Evolutionary conservation across 2,113 vertebrate species (phyloP).

Genomic region (Perca schrenkii): DNA sequence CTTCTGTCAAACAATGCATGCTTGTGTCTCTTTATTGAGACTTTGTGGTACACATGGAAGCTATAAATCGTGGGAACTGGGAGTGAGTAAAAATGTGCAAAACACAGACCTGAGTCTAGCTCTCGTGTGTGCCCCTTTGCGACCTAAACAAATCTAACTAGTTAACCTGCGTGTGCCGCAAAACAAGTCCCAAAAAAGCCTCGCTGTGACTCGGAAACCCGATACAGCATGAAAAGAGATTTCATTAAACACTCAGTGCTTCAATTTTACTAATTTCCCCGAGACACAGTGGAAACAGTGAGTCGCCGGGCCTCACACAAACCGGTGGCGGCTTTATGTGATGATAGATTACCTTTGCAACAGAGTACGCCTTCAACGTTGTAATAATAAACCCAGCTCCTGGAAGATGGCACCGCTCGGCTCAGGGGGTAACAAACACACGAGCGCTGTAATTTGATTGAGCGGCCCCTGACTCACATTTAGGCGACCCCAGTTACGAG

Average conservation of each 20-base stretch:
- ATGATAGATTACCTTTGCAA: constrained; percentile 31
- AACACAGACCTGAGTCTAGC: constrained; percentile 10
- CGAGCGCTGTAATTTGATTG: background rate
- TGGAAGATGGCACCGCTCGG: constrained; percentile 31
- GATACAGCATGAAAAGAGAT: constrained; percentile 6
- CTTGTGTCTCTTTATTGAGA: constrained; percentile 62
- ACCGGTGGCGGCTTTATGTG: background rate
- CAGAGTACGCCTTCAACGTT: constrained; percentile 16
- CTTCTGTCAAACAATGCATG: constrained; percentile 51
- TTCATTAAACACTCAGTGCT: constrained; percentile 14
- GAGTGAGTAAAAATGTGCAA: constrained; percentile 8
- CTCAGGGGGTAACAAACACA: constrained; percentile 20
- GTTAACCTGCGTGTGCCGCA: background rate
- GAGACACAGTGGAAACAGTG: constrained; percentile 21
- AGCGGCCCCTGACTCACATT: background rate
- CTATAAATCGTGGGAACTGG: constrained; percentile 39
- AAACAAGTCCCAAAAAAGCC: constrained; percentile 12
- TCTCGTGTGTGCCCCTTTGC: constrained; percentile 2
- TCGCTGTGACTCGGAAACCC: background rate
- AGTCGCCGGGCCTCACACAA: constrained; percentile 5
- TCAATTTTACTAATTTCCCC: constrained; percentile 37
- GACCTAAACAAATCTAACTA: background rate
- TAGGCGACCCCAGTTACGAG: background rate
- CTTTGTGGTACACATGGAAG: constrained; percentile 64
- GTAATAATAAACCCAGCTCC: constrained; percentile 52